These are phyloP conservation scores for Diachasma alloeum DNA, from an alignment of 1,140 invertebrate genomes.

Conservation along the genomic window DNA sequence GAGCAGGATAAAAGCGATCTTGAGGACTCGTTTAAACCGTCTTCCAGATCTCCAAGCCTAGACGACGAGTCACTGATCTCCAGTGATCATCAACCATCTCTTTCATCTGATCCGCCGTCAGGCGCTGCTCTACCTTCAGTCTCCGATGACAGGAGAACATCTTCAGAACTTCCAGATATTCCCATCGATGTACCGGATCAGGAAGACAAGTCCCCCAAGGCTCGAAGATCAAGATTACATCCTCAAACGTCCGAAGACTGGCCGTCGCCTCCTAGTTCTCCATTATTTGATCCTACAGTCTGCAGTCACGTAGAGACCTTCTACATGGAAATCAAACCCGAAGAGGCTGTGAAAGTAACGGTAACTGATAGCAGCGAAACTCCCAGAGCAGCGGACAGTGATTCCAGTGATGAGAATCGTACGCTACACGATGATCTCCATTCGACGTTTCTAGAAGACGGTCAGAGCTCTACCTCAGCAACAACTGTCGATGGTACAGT, in stretches of 20 bases:
- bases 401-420: slow-evolving; percentile 68
- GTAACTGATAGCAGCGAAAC: slow-evolving; percentile 68
- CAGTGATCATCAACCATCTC: slow-evolving; percentile 83
- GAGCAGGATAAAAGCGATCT: slow-evolving; percentile 81
- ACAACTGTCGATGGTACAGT: slow-evolving; percentile 81
- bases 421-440: slow-evolving; percentile 62
- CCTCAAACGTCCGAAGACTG: slow-evolving; percentile 76
- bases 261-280: slow-evolving; percentile 80
- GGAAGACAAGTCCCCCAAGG: slow-evolving; percentile 63
- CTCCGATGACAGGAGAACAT: slow-evolving; percentile 80
- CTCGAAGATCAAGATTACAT: slow-evolving; percentile 54
- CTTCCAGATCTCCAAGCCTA: slow-evolving; percentile 79
- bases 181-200: slow-evolving; percentile 72
- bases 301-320: slow-evolving; percentile 87
- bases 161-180: slow-evolving; percentile 82
- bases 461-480: slow-evolving; percentile 58
- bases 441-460: slow-evolving; percentile 57
- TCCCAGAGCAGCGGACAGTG: slow-evolving; percentile 51
- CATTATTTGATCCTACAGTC: slow-evolving; percentile 70
- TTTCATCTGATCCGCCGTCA: slow-evolving; percentile 80
- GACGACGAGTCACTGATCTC: slow-evolving; percentile 84
- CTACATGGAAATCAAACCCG: slow-evolving; percentile 79
- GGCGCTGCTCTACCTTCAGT: slow-evolving; percentile 62
- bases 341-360: slow-evolving; percentile 75
- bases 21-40: slow-evolving; percentile 85